phyloP scores from a whole-genome alignment of 2,113 vertebrate species.

The Actinemys pallida region DNA sequence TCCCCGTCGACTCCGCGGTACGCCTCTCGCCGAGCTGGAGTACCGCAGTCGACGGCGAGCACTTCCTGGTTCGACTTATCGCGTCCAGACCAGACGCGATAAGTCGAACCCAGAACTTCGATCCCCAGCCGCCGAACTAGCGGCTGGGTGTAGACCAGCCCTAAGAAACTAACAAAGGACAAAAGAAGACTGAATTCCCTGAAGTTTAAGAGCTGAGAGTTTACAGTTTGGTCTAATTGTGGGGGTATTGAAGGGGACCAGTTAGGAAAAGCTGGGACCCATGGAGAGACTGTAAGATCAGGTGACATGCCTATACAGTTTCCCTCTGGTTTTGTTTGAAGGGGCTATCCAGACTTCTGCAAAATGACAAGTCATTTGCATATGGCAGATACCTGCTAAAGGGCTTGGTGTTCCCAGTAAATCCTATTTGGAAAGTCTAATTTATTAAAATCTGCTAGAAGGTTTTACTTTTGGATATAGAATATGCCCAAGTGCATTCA shows the following conservation, averaged over 20 bases:
- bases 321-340: background rate
- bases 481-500: background rate
- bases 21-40: too few relatives aligned
- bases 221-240: background rate
- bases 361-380: background rate
- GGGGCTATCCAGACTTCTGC: background rate
- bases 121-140: too few relatives aligned
- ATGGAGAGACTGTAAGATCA: background rate
- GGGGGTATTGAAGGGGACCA: background rate
- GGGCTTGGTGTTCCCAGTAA: background rate
- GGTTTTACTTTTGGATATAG: slow-evolving; percentile 32
- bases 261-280: background rate
- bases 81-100: too few relatives aligned
- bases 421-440: slow-evolving; percentile 17
- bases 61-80: too few relatives aligned
- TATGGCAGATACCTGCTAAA: background rate
- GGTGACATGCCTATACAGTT: background rate
- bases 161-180: background rate
- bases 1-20: too few relatives aligned
- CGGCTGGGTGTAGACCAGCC: too few relatives aligned
- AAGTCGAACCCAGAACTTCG: too few relatives aligned
- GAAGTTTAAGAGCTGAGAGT: background rate
- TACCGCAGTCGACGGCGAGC: too few relatives aligned
- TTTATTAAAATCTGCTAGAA: slow-evolving; percentile 24
- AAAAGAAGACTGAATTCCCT: background rate